A percentile compares a stretch with the other conserved stretches of the same genome.
These are phyloP conservation scores for Acestrorhynchus altus DNA, from an alignment of 2,797 vertebrate species.

Conservation along the genomic window DNA sequence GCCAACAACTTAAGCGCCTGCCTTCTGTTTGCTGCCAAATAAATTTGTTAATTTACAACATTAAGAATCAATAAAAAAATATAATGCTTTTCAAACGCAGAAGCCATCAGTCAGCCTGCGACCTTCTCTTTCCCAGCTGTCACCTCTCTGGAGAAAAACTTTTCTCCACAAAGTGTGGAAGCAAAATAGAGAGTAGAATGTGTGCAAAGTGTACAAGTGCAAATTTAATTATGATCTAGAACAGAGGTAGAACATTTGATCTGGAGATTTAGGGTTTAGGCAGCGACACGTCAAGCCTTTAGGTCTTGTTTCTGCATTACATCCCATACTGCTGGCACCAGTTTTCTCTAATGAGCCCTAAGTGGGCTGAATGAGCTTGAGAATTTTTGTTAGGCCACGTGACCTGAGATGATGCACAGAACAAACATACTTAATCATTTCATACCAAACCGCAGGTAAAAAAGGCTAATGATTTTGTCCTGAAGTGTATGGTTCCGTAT, in stretches of 20 bases:
- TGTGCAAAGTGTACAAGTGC: too few species aligned
- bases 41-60: constrained; percentile 98
- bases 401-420: too few species aligned
- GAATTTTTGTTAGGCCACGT: too few species aligned
- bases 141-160: constrained; percentile 47
- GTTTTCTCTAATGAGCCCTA: too few species aligned
- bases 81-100: constrained; percentile 96
- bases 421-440: too few species aligned
- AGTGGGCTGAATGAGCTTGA: too few species aligned
- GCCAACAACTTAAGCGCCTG: constrained; percentile 86
- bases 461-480: too few species aligned
- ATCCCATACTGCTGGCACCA: too few species aligned
- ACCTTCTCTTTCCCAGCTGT: constrained; percentile 61
- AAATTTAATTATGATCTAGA: not conserved
- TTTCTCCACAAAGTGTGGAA: not conserved
- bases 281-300: not conserved
- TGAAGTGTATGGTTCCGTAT: too few species aligned
- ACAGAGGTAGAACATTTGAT: not conserved
- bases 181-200: not conserved
- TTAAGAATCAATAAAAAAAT: constrained; percentile 99
- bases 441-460: too few species aligned
- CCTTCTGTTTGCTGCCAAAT: constrained; percentile 96
- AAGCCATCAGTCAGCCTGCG: constrained; percentile 86
- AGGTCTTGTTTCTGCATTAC: too few species aligned
- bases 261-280: not conserved